A percentile compares a stretch with the other conserved stretches of the same genome.
Conservation (phyloP, 2,797 vertebrate species). For the Poliocrania exsul region DNA sequence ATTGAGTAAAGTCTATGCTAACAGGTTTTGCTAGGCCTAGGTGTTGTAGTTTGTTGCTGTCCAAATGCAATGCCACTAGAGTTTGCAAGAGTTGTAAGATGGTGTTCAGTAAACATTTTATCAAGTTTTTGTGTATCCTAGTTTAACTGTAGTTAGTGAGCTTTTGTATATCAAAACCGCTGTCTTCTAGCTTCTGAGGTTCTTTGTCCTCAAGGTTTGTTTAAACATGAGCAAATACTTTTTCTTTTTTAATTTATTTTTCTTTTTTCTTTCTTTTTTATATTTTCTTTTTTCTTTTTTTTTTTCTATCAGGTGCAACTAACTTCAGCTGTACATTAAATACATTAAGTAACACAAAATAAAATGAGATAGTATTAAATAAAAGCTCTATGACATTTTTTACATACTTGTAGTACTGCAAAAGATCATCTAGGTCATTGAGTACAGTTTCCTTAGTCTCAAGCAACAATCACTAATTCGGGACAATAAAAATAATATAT, state of each 20-base stretch:
- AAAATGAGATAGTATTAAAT: no score
- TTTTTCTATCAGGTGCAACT: no score
- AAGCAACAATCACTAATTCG: not conserved
- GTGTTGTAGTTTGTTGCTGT: not conserved
- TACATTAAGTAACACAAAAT: no score
- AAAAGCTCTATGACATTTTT: no score
- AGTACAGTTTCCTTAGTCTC: no score
- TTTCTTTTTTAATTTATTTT: no score
- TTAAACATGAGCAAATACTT: not conserved
- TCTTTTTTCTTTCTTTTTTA: no score
- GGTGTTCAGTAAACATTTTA: not conserved
- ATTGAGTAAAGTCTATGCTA: accelerated
- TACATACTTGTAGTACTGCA: no score
- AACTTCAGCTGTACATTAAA: no score
- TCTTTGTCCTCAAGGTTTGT: not conserved
- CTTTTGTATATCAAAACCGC: not conserved
- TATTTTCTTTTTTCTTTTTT: no score
- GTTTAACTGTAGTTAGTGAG: not conserved
- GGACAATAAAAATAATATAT: not conserved
- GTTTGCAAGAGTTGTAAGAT: not conserved
- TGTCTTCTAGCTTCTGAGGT: not conserved
- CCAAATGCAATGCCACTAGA: not conserved
- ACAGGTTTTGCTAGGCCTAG: not conserved
- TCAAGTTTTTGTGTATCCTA: not conserved
- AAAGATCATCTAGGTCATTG: no score